A percentile compares a stretch with the other conserved stretches of the same genome.
Conservation (phyloP, 2,113 vertebrate species). For the Merops nubicus region DNA sequence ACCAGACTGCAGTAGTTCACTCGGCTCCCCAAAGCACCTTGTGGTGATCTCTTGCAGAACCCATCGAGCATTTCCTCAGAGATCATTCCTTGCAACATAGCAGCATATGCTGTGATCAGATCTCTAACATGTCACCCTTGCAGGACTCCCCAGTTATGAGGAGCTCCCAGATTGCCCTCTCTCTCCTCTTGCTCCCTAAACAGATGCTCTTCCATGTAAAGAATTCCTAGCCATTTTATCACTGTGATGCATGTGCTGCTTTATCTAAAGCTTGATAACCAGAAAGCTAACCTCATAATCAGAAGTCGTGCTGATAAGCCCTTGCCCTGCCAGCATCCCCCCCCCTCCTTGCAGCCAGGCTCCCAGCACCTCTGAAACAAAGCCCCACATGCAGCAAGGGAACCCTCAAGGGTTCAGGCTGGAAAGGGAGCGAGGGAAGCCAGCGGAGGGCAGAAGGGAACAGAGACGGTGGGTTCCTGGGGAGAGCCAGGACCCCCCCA, state of each 20-base stretch:
- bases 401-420: background rate
- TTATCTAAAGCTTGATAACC: background rate
- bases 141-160: accelerated
- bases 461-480: background rate
- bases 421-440: background rate
- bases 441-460: background rate
- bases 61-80: background rate
- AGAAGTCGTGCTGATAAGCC: background rate
- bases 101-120: background rate
- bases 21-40: background rate
- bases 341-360: background rate
- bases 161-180: background rate
- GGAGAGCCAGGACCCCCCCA: background rate
- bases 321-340: background rate
- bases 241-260: background rate
- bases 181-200: background rate
- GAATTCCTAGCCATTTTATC: constrained; percentile 34
- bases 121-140: background rate
- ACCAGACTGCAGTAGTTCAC: background rate
- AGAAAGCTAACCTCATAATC: background rate
- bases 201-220: background rate
- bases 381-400: accelerated
- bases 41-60: background rate
- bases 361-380: background rate
- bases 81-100: accelerated